Percentiles rank a stretch among this genome's conserved stretches.
phyloP scores from a whole-genome alignment of 2,888 invertebrate genomes.

The Glyphotaelius pellucidus region DNA sequence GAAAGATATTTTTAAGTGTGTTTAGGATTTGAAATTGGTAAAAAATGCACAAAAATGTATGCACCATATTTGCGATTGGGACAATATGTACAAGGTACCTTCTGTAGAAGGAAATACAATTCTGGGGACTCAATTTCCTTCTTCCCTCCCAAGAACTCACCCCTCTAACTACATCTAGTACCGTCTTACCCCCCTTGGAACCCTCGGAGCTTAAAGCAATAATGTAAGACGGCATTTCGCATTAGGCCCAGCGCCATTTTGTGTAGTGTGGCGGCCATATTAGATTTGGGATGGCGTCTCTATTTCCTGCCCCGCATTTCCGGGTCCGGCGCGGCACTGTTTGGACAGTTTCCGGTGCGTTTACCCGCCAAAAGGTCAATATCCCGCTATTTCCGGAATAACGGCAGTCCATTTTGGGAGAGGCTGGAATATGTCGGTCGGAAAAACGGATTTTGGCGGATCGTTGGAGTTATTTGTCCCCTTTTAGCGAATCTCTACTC shows the following conservation, averaged over 20 bases:
- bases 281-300: slow-evolving; percentile 45
- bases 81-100: background rate
- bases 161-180: background rate
- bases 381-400: slow-evolving; percentile 22
- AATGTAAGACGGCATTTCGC: slow-evolving; percentile 42
- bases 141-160: background rate
- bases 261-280: slow-evolving; percentile 47
- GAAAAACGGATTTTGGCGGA: background rate
- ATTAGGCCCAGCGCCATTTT: slow-evolving; percentile 50
- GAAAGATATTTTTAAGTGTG: no score
- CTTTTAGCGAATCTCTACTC: background rate
- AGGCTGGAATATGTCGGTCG: background rate
- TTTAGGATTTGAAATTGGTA: no score
- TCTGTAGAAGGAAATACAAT: slow-evolving; percentile 10
- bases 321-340: background rate
- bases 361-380: slow-evolving; percentile 24
- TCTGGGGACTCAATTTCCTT: background rate
- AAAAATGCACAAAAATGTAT: no score
- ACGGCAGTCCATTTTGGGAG: background rate
- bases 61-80: no score
- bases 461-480: background rate
- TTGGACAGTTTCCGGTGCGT: slow-evolving; percentile 41
- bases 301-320: slow-evolving; percentile 24
- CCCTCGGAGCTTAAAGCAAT: background rate
- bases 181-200: background rate